Evolutionary conservation across 2,113 vertebrate genomes (phyloP).

Genomic region (Epinephelus cyanopodus): DNA sequence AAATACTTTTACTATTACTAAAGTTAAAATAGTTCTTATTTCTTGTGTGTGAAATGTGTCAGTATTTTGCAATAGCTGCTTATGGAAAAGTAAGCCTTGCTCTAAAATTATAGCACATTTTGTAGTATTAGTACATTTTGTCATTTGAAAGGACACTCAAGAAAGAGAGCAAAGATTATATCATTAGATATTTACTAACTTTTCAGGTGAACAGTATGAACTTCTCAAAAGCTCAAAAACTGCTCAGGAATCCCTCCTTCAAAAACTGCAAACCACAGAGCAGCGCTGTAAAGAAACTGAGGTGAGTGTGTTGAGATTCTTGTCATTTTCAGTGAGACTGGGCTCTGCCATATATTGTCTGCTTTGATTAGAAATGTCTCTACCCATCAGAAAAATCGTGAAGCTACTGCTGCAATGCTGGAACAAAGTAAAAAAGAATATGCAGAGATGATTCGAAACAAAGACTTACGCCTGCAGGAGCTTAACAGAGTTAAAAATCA

Average conservation of each 20-base stretch:
- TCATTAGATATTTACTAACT: slow-evolving; percentile 27
- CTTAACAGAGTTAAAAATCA: slow-evolving; percentile 80
- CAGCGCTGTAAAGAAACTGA: slow-evolving; percentile 82
- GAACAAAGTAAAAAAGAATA: slow-evolving; percentile 80
- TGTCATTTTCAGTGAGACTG: background rate
- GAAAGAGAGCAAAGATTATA: background rate
- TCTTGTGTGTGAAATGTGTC: background rate
- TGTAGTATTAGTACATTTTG: background rate
- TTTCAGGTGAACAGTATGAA: slow-evolving; percentile 85
- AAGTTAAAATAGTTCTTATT: background rate
- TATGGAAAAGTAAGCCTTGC: background rate
- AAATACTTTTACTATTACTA: background rate
- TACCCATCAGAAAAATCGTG: slow-evolving; percentile 75
- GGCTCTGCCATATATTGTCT: background rate
- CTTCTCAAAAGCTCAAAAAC: slow-evolving; percentile 82
- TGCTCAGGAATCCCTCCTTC: slow-evolving; percentile 81
- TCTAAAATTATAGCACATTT: background rate
- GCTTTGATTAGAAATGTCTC: slow-evolving; percentile 36
- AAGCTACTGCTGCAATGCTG: slow-evolving; percentile 81
- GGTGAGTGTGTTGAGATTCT: slow-evolving; percentile 75
- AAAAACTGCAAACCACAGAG: slow-evolving; percentile 85
- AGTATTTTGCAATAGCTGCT: background rate
- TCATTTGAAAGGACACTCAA: background rate
- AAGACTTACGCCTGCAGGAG: slow-evolving; percentile 85
- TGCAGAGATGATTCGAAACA: slow-evolving; percentile 83